Conservation (phyloP, 1,140 invertebrate genomes). For the Zaprionus taronus region DNA sequence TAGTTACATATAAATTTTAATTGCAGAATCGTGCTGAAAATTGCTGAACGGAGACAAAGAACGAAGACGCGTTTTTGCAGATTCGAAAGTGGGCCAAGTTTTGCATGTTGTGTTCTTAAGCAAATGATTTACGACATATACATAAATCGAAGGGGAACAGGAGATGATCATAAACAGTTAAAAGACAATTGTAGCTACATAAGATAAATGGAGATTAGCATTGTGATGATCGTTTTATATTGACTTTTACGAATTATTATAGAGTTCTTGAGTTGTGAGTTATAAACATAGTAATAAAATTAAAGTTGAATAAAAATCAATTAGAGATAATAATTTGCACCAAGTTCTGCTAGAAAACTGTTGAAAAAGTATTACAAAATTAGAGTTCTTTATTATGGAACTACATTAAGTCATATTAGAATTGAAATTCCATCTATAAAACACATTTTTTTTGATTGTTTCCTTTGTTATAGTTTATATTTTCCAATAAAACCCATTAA, state of each 20-base stretch:
- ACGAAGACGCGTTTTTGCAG: slow-evolving; percentile 12
- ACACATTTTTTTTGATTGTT: no score
- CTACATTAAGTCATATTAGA: no score
- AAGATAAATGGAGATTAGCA: background rate
- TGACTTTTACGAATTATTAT: background rate
- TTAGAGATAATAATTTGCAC: no score
- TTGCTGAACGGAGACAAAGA: slow-evolving; percentile 22
- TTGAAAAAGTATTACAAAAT: no score
- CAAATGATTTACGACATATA: slow-evolving; percentile 58
- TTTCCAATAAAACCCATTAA: no score
- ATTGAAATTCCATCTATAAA: no score
- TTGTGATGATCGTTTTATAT: background rate
- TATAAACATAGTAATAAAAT: background rate
- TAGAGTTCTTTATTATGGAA: no score
- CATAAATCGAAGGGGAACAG: slow-evolving; percentile 26
- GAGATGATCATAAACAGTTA: slow-evolving; percentile 5
- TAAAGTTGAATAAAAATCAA: background rate
- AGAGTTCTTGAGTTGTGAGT: no score
- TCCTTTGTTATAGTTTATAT: no score
- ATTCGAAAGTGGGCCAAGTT: slow-evolving; percentile 70
- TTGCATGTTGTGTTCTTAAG: slow-evolving; percentile 47
- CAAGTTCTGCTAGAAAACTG: no score
- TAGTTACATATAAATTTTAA: slow-evolving; percentile 81
- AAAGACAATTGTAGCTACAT: slow-evolving; percentile 46
- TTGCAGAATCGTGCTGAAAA: slow-evolving; percentile 69